Evolutionary conservation across 2,888 invertebrate genomes (phyloP), one percentile per base, ranked within the genome.

Genomic region (Spilarctia lutea): DNA sequence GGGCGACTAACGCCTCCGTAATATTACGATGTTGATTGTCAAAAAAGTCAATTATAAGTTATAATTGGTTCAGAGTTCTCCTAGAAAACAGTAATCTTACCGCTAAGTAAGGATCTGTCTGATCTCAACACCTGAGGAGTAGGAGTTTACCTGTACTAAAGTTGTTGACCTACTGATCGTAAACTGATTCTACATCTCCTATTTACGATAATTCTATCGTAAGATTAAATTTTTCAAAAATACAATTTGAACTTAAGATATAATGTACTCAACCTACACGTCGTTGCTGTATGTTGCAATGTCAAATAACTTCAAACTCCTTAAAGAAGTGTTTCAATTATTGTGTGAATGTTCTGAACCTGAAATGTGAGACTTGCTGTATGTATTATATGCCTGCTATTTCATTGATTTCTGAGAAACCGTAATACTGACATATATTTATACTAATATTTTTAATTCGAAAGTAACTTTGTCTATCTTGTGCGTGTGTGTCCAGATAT

Each of bases 41-140:
- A 79, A 84, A 80, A 80, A 75, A 78, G 80, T 77, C 79, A 85
- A 84, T 84, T 83, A 84, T 71, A 84, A 85, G 76, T 84, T 84
- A 78, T 83, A 80, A 81, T 84, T 83, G 85, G 76, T 70, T 72
- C 2, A 27, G 45, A 72, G 35, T 66, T 74, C 75, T 77, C 18
- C n/a, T 30, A 48, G 66, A 75, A 74, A 77, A 65, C 39, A 63
- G 65, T 24, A 45, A 76, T 79, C 48, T 66, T 72, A 65, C 16
- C 24, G 13, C 35, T 72, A 79, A 78, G 6, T 63, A 27, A 18
- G 27, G 63, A 27, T 63, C 63, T 63, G 30, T 63, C 30, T 18
- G 63, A 30, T 63, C 30, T 30, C 18, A 30, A 16, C 18, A 63
- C 63, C 30, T 18, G 30, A n/a, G n/a, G 8, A 30, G 30, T 63